phyloP scores from a whole-genome alignment of 1,140 invertebrate species.

The Drosophila bocki region DNA sequence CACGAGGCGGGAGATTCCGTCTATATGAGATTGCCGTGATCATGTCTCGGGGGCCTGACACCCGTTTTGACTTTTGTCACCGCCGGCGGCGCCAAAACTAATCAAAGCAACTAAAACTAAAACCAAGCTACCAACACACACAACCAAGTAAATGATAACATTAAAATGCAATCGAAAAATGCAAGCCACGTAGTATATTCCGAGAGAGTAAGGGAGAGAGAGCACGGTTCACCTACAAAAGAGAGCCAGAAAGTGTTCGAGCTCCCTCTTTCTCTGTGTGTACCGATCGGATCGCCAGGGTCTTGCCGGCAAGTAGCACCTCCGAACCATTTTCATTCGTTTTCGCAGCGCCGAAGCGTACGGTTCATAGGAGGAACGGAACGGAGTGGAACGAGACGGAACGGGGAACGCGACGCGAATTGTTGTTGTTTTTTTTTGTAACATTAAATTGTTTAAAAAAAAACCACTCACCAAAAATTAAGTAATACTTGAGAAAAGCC shows the following conservation, averaged over 20 bases:
- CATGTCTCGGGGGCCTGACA: slow-evolving; percentile 46
- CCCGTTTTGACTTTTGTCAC: slow-evolving; percentile 50
- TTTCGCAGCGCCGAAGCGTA: slow-evolving; percentile 60
- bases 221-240: slow-evolving; percentile 15
- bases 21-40: slow-evolving; percentile 23
- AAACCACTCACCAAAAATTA: slow-evolving; percentile 14
- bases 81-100: slow-evolving; percentile 43
- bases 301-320: slow-evolving; percentile 68
- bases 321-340: slow-evolving; percentile 65
- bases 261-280: slow-evolving; percentile 26
- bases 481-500: slow-evolving; percentile 36
- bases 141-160: slow-evolving; percentile 6
- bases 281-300: slow-evolving; percentile 12
- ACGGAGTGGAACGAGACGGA: slow-evolving; percentile 29
- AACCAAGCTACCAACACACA: slow-evolving; percentile 1
- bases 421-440: slow-evolving; percentile 40
- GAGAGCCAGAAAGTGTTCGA: slow-evolving; percentile 1
- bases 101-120: slow-evolving; percentile 34
- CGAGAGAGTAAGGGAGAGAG: slow-evolving; percentile 1
- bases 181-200: slow-evolving; percentile 39
- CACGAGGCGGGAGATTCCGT: slow-evolving; percentile 31
- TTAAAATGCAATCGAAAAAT: slow-evolving; percentile 47
- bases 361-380: slow-evolving; percentile 58
- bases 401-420: slow-evolving; percentile 46
- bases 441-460: slow-evolving; percentile 26